Percentiles rank a stretch among this genome's conserved stretches.
Evolutionary conservation across 2,888 invertebrate species (phyloP).

Genomic region (Achlya flavicornis): DNA sequence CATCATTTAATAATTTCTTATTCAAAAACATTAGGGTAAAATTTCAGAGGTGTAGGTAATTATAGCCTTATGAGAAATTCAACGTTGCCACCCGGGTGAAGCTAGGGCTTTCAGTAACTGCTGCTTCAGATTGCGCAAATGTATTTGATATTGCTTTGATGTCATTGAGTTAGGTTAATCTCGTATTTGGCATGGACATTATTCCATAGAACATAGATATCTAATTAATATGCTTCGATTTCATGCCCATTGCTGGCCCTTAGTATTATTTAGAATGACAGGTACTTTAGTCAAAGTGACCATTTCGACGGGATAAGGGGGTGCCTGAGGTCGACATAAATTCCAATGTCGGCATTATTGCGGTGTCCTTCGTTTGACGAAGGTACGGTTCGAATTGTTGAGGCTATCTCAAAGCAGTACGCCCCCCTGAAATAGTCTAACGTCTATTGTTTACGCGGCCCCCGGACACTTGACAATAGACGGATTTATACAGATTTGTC

Average conservation of each 20-base stretch:
- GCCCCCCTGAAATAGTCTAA: conserved; percentile 53
- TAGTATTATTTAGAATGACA: conserved; percentile 62
- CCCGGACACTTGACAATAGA: conserved; percentile 39
- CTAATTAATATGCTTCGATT: conserved; percentile 39
- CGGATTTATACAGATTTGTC: conserved; percentile 40
- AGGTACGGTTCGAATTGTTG: conserved; percentile 70
- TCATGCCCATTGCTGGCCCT: conserved; percentile 36
- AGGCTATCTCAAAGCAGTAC: conserved; percentile 67
- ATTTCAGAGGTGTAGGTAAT: too few relatives aligned
- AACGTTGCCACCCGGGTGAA: too few relatives aligned
- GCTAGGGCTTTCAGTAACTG: conserved; percentile 12
- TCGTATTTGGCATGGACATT: not conserved
- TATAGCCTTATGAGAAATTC: too few relatives aligned
- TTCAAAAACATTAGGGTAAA: too few relatives aligned
- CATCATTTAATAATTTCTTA: too few relatives aligned
- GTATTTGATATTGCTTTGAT: not conserved
- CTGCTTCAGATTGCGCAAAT: conserved; percentile 10
- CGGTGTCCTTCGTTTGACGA: conserved; percentile 74
- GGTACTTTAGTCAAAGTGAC: conserved; percentile 70
- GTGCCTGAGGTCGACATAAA: conserved; percentile 72
- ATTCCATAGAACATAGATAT: conserved; percentile 22
- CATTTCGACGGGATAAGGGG: conserved; percentile 63
- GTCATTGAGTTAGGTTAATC: not conserved
- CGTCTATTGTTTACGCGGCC: conserved; percentile 57
- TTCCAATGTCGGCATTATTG: conserved; percentile 72